Evolutionary conservation across 2,888 invertebrate species (phyloP), one percentile per base, ranked within the genome.

Genomic region (Catotricha subobsoleta): DNA sequence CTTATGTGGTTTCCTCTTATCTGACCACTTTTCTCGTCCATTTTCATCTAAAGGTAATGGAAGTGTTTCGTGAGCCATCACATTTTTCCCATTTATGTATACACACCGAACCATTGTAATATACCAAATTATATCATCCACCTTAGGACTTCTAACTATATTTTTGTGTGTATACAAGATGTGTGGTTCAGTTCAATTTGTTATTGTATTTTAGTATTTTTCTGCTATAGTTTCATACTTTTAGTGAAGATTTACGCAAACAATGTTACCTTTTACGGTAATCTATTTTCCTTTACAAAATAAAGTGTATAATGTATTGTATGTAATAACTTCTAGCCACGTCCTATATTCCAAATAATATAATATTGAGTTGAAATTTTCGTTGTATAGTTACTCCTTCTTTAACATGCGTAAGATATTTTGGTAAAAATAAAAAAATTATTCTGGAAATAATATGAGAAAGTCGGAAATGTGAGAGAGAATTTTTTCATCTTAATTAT

Each of bases 11-110:
- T 40, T 40, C 40, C 40, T 40, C 34, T 40, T 40, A 40, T 40
- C 40, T 40, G 40, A 40, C 40, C 40, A 40, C 40, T 40, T 40
- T 40, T 40, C 40, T 40, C 40, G 34, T 40, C 34, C 40, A 40
- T 40, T 40, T 30, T 40, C 40, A 40, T 40, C 40, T 31, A 34
- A 40, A 34, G 40, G 40, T 40, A 40, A 40, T 40, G 40, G 40
- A 40, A 40, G 40, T 40, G 40, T 40, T 40, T 40, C 40, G 33
- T 40, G 33, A 31, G 40, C 40, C 40, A 40, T 40, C 40, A 40
- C 27, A 23, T 25, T 34, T 40, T 34, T 40, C 29, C 20, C 40
- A 20, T 21, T 13, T 20, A 13, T 34, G n/a, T 34, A 13, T 34
- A 7, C 12, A 34, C 19, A 20, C 12, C 33, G 20, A 31, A 16